A percentile compares a stretch with the other conserved stretches of the same genome.
phyloP scores from a whole-genome alignment of 2,888 invertebrate species.

The Siphonodentalium dalli region DNA sequence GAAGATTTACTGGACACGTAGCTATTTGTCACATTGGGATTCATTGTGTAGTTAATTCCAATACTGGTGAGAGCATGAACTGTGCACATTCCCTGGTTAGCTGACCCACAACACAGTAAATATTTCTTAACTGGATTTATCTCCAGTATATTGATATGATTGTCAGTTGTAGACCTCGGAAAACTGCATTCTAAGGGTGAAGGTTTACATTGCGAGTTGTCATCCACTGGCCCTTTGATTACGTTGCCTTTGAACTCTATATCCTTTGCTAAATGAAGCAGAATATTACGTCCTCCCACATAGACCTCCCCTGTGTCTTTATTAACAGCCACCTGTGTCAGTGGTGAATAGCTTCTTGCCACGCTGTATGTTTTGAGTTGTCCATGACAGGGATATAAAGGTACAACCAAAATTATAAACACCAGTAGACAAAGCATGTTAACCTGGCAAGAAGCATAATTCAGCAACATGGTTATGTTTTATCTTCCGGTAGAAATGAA shows the following conservation, averaged over 20 bases:
- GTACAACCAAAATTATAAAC: too few relatives aligned
- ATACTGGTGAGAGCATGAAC: slow-evolving; percentile 9
- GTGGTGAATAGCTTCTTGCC: too few relatives aligned
- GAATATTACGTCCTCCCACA: slow-evolving; percentile 12
- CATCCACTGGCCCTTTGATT: slow-evolving; percentile 9
- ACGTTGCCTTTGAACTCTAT: slow-evolving; percentile 1
- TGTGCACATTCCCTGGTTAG: slow-evolving; percentile 17
- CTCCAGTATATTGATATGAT: slow-evolving; percentile 15
- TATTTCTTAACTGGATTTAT: slow-evolving; percentile 5
- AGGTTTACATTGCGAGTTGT: slow-evolving; percentile 14
- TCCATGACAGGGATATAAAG: too few relatives aligned
- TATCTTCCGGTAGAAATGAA: too few relatives aligned
- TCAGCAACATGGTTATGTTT: too few relatives aligned
- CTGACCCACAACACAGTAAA: slow-evolving; percentile 19
- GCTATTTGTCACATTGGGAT: background rate
- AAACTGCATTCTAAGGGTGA: slow-evolving; percentile 3
- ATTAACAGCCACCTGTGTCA: too few relatives aligned
- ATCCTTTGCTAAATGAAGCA: slow-evolving; percentile 7
- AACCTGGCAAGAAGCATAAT: too few relatives aligned
- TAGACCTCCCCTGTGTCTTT: too few relatives aligned
- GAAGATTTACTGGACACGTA: slow-evolving; percentile 10
- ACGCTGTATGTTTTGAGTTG: too few relatives aligned
- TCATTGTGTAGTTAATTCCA: background rate
- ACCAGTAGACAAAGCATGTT: too few relatives aligned
- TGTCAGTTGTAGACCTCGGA: slow-evolving; percentile 3